These are phyloP conservation scores for Hylomyscus alleni DNA, from an alignment of 2,797 vertebrate species.

Conservation along the genomic window DNA sequence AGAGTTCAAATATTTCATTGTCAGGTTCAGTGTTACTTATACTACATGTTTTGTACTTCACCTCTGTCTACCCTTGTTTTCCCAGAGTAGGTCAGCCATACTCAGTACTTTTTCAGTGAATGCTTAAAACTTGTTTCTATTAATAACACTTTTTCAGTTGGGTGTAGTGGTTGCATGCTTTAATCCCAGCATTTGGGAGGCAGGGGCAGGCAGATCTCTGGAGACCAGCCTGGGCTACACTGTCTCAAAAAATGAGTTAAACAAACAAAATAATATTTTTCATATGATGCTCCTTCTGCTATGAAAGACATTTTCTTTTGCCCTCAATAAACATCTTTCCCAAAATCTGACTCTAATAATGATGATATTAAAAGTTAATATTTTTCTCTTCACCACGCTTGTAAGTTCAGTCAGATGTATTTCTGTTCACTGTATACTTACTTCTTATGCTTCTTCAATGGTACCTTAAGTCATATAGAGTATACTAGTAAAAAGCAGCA, in stretches of 20 bases:
- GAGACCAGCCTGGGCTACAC: not conserved
- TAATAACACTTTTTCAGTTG: not conserved
- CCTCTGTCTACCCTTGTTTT: not conserved
- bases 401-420: slow-evolving; percentile 17
- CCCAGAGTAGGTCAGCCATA: slow-evolving; percentile 35
- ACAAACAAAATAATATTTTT: not conserved
- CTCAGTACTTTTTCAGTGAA: slow-evolving; percentile 44
- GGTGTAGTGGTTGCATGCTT: not conserved
- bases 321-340: not conserved
- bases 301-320: not conserved
- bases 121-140: slow-evolving; percentile 21
- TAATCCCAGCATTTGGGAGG: not conserved
- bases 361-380: not conserved
- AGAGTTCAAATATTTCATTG: slow-evolving; percentile 46
- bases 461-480: slow-evolving; percentile 56
- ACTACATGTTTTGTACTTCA: not conserved
- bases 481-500: not conserved
- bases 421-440: slow-evolving; percentile 59
- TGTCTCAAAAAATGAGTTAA: not conserved
- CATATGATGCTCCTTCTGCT: not conserved
- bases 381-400: not conserved
- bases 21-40: slow-evolving; percentile 29
- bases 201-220: not conserved
- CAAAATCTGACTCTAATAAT: not conserved
- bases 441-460: slow-evolving; percentile 27